A percentile compares a stretch with the other conserved stretches of the same genome.
These are phyloP conservation scores for Orthonyx spaldingii DNA, from an alignment of 2,113 vertebrate genomes.

Conservation along the genomic window DNA sequence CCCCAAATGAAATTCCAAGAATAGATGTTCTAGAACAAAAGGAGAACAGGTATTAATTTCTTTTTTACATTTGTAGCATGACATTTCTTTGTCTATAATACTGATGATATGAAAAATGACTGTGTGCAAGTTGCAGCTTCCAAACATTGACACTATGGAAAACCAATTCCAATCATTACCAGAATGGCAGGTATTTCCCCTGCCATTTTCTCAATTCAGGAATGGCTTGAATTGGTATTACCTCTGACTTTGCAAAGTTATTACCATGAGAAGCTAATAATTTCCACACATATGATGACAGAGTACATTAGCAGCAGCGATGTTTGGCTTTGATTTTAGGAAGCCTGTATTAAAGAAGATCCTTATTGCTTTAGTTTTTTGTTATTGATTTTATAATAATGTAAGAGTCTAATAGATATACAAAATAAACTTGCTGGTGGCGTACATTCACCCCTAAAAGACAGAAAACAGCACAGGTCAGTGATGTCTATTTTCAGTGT, in stretches of 20 bases:
- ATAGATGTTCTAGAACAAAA: conserved; percentile 80
- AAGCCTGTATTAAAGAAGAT: background rate
- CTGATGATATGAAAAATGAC: background rate
- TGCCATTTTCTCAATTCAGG: background rate
- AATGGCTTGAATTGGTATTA: background rate
- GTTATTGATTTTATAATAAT: background rate
- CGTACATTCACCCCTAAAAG: background rate
- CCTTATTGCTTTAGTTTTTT: background rate
- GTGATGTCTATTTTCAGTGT: background rate
- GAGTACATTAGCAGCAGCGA: background rate
- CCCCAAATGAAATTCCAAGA: conserved; percentile 91
- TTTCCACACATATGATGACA: background rate
- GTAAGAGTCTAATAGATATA: background rate
- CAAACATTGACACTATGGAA: background rate
- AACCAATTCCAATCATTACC: background rate
- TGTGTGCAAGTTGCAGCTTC: background rate
- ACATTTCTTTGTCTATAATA: background rate
- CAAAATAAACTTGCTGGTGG: background rate
- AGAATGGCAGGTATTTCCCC: background rate
- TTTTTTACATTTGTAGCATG: background rate
- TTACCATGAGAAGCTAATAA: background rate
- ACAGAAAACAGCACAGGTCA: background rate
- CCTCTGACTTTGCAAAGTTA: background rate
- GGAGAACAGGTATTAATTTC: background rate
- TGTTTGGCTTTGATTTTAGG: background rate